Base-by-base conservation (phyloP, 2,797 vertebrate genomes). In the Danio kyathit region DNA sequence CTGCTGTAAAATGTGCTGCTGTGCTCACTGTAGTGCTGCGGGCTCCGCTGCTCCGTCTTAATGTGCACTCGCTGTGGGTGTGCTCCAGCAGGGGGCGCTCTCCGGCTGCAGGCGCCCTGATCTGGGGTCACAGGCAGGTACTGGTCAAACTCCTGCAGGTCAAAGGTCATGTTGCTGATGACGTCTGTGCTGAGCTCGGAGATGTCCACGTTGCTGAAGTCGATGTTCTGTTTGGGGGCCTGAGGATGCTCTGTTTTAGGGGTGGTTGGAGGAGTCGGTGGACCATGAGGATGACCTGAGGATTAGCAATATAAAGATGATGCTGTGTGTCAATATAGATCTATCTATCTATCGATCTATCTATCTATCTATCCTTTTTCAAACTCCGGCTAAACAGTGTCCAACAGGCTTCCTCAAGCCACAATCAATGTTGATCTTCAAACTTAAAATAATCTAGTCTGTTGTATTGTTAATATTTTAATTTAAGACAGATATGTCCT, bases 151-250 rank as follows among this genome's bases (percentile, higher is more conserved):
- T 99, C 98, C 0, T 97, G 97, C 73, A 99, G 97, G 0, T 99
- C 98, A 0, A 99, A 99, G 87, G 96, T 91, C 92, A 99, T 99
- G 92, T 97, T 98, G 93, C 96, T 95, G 88, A 99, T 99, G 92
- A 99, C 98, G 86, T 99, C 98, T 0, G 96, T 99, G 94, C 98
- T 99, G 83, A 99, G 94, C 94, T 99, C 98, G 0, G 95, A 98
- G 93, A 99, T 99, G 94, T 99, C 98, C 80, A 99, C 96, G 7
- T 99, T 99, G 94, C 97, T 99, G 93, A 99, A 99, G 92, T 99
- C 98, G 0, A 99, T 99, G 94, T 99, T 99, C 90, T 99, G 98
- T 29, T 29, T 29, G 29, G 29, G 3, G 29, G 1, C 29, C 29
- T 96, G 96, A 85, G 97, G 97, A 38, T 95, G 93, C 84, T 99